A percentile compares a stretch with the other conserved stretches of the same genome.
Evolutionary conservation across 1,140 invertebrate genomes (phyloP).

Genomic region (Bombus waltoni): DNA sequence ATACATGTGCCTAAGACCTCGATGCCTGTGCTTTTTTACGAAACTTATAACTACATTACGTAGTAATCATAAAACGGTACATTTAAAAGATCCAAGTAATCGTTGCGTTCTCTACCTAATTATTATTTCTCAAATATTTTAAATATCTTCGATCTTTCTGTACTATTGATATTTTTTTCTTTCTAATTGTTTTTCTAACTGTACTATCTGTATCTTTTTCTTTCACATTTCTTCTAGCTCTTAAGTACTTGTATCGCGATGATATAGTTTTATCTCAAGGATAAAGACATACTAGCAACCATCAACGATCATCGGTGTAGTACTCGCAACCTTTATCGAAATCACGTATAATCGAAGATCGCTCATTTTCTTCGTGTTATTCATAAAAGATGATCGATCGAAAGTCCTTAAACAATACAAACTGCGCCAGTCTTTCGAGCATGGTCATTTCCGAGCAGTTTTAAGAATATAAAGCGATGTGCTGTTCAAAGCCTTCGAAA

Average conservation of each 20-base stretch:
- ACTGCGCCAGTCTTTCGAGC: slow-evolving; percentile 33
- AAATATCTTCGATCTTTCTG: not conserved
- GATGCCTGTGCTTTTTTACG: slow-evolving; percentile 43
- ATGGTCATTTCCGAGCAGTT: slow-evolving; percentile 22
- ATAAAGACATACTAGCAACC: not conserved
- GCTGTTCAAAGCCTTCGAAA: not conserved
- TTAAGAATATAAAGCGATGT: not conserved
- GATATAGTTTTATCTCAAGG: not conserved
- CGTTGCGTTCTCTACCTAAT: not conserved
- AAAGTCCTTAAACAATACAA: not conserved
- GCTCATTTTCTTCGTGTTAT: not conserved
- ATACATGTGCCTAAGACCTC: slow-evolving; percentile 42
- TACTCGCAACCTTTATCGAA: not conserved
- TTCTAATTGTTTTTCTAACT: too few relatives aligned
- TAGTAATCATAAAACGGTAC: slow-evolving; percentile 5
- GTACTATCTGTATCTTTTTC: not conserved
- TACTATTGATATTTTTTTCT: too few relatives aligned
- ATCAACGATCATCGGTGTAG: slow-evolving; percentile 11
- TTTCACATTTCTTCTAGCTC: not conserved
- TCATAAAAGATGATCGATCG: not conserved
- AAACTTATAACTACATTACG: slow-evolving; percentile 6
- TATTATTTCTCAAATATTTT: not conserved
- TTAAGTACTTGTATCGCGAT: not conserved
- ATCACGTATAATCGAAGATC: not conserved
- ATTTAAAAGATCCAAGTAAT: not conserved